phyloP scores from a whole-genome alignment of 1,140 invertebrate species.

The Phymastichus coffea region DNA sequence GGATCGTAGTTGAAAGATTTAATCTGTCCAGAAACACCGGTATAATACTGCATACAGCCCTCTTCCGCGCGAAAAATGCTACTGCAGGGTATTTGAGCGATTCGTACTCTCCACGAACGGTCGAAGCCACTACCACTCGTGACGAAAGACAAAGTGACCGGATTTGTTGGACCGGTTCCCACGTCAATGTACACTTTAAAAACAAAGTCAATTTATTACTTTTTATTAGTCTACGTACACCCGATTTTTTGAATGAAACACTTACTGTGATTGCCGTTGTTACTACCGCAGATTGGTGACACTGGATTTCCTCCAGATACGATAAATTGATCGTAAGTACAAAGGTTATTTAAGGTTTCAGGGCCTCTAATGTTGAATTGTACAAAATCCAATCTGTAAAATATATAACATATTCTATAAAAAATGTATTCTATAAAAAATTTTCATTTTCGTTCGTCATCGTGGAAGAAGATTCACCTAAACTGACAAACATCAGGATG shows the following conservation, averaged over 20 bases:
- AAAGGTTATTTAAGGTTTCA: conserved; percentile 72
- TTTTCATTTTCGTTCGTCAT: background rate
- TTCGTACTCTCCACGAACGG: conserved; percentile 78
- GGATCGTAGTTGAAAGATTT: conserved; percentile 83
- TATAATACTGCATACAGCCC: conserved; percentile 81
- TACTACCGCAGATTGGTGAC: conserved; percentile 77
- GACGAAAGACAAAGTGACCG: conserved; percentile 75
- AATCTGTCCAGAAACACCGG: conserved; percentile 75
- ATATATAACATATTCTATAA: background rate
- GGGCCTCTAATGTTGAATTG: conserved; percentile 73
- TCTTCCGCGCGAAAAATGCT: conserved; percentile 78
- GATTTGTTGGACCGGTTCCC: conserved; percentile 70
- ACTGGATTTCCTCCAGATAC: conserved; percentile 79
- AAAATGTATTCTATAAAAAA: background rate
- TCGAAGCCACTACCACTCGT: conserved; percentile 73
- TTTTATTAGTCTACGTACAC: no score
- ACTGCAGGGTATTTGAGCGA: conserved; percentile 76
- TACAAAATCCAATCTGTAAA: conserved; percentile 75
- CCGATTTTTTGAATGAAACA: conserved; percentile 26
- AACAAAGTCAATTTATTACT: background rate
- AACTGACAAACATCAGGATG: conserved; percentile 79
- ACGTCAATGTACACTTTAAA: conserved; percentile 80
- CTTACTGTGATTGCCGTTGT: conserved; percentile 84
- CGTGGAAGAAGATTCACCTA: conserved; percentile 57
- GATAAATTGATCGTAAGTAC: conserved; percentile 81